Conservation (phyloP, 1,140 invertebrate genomes). For the Littorina saxatilis region DNA sequence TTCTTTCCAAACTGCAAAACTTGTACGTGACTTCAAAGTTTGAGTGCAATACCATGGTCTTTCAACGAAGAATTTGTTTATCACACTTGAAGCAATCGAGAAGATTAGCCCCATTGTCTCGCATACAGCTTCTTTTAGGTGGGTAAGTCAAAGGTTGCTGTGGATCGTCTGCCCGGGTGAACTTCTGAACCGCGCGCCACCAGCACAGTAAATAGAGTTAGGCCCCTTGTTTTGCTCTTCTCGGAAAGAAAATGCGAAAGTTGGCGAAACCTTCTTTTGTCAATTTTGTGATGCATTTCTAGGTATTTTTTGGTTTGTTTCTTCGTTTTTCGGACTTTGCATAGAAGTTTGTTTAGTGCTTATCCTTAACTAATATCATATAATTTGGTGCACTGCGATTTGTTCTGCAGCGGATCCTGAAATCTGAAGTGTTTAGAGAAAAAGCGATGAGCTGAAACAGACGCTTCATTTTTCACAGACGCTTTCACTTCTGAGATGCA, state of each 20-base stretch:
- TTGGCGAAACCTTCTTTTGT: not conserved
- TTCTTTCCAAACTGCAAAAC: too few species aligned
- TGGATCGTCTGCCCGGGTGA: too few species aligned
- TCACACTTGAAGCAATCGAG: too few species aligned
- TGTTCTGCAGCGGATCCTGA: not conserved
- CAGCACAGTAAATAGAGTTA: conserved; percentile 30
- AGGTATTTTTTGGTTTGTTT: conserved; percentile 31
- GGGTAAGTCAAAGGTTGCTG: too few species aligned
- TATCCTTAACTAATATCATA: not conserved
- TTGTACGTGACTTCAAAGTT: too few species aligned
- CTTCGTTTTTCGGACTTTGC: not conserved
- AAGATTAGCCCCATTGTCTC: too few species aligned
- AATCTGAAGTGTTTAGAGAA: conserved; percentile 1
- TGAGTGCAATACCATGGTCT: too few species aligned
- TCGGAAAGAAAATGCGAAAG: not conserved
- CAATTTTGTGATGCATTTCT: conserved; percentile 20
- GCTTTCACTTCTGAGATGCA: not conserved
- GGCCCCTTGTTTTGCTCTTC: not conserved
- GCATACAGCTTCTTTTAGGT: too few species aligned
- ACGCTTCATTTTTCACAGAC: conserved; percentile 28
- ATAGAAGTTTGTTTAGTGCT: not conserved
- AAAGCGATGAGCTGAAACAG: conserved; percentile 32
- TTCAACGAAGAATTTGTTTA: too few species aligned
- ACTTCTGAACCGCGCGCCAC: too few species aligned
- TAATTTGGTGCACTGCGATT: not conserved